Percentiles rank a stretch among this genome's conserved stretches.
phyloP scores from a whole-genome alignment of 1,140 invertebrate species.

The Heliconius nattereri region DNA sequence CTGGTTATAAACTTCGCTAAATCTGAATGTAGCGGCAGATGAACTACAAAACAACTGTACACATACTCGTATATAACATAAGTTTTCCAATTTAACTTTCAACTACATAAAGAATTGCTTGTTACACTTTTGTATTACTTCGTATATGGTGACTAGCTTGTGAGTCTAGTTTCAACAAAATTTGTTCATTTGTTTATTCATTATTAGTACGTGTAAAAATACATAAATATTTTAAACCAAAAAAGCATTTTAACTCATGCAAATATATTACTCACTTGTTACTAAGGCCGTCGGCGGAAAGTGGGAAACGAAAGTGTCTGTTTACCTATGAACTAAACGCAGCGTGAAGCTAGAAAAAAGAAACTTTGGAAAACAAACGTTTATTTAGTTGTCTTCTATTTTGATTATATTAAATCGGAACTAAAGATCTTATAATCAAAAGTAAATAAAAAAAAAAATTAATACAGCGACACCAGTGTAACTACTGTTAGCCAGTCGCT shows the following conservation, averaged over 20 bases:
- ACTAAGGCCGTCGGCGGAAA: no score
- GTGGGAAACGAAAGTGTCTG: no score
- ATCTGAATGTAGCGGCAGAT: constrained; percentile 25
- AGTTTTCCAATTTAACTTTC: constrained; percentile 36
- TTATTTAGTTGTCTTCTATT: neutral
- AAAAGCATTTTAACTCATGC: no score
- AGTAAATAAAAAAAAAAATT: neutral
- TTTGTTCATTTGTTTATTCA: no score
- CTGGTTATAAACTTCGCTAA: constrained; percentile 20
- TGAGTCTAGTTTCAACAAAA: neutral
- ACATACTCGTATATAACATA: constrained; percentile 23
- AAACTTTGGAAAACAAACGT: no score
- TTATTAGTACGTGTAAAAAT: no score
- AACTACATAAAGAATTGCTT: constrained; percentile 31
- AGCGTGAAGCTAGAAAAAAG: no score
- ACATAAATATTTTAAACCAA: no score
- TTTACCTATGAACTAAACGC: no score
- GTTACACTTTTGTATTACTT: constrained; percentile 18
- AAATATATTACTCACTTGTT: no score
- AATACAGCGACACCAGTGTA: neutral
- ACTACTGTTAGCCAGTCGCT: neutral
- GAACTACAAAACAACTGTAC: constrained; percentile 30
- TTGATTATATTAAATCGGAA: no score
- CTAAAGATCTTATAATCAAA: neutral
- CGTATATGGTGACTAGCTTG: constrained; percentile 4